Conservation (phyloP, 2,888 invertebrate genomes). For the Dysmachus trigonus region DNA sequence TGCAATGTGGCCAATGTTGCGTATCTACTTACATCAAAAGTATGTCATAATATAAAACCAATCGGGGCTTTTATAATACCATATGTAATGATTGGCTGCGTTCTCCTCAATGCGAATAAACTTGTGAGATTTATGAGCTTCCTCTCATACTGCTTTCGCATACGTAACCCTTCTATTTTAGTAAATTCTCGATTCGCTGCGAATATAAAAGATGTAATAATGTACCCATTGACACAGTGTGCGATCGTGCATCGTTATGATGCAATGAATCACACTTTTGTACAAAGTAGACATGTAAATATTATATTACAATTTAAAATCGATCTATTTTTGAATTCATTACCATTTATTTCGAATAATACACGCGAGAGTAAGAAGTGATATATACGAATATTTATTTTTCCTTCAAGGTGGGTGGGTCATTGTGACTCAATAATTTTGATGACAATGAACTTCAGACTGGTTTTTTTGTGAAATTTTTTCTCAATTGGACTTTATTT, state of each 20-base stretch:
- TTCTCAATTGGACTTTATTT: background rate
- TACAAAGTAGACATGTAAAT: background rate
- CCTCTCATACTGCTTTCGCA: background rate
- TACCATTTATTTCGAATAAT: background rate
- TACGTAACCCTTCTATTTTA: background rate
- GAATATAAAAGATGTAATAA: background rate
- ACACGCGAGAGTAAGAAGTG: background rate
- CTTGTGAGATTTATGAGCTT: background rate
- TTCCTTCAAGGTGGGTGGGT: background rate
- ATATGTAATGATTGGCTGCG: background rate
- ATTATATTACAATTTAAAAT: background rate
- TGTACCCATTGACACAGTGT: background rate
- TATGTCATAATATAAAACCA: background rate
- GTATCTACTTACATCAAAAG: background rate
- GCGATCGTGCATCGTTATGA: background rate
- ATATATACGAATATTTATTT: background rate
- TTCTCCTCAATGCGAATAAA: background rate
- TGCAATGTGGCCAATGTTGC: background rate
- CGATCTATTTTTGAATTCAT: background rate
- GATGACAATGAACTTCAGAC: background rate
- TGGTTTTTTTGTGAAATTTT: background rate
- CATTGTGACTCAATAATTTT: background rate
- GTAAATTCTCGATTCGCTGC: background rate
- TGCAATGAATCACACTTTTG: background rate
- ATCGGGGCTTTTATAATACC: background rate